Evolutionary conservation across 2,113 vertebrate species (phyloP), one percentile per base, ranked within the genome.

Genomic region (Ursus arctos): DNA sequence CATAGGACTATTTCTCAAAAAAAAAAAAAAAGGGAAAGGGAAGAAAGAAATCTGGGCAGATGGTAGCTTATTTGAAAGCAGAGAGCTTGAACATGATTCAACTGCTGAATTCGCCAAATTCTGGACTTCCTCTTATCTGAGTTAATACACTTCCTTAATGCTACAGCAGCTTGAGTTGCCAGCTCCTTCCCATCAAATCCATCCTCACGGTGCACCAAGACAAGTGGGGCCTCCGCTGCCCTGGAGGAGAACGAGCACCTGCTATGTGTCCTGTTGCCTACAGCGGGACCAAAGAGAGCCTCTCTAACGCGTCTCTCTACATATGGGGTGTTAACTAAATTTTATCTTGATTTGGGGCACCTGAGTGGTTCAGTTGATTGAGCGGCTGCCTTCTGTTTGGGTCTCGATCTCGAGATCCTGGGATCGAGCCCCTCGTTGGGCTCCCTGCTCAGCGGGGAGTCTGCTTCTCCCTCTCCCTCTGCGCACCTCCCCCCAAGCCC

Each of bases 1-100:
- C 77, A 77, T 59, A 74, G 67, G 76, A 87, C 83, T 93, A 71
- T 65, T 77, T 92, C 93, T 95, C 51, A 36, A 51, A 86, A 55
- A 96, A 82, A 88, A 88, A 53, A 43, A 77, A 72, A 13, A 67
- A 55, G 31, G 11, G 11, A 49, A 69, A 80, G 57, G 57, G 43
- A 80, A 71, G n/a, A 28, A 86, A 71, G 57, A 77, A 79, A 85
- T 77, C 47, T 95, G 67, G 55, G 72, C 72, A 97, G 94, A 92
- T 59, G 49, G 85, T n/a, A 93, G 86, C 47, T 61, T 74, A 28
- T 81, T 76, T 89, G 85, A 96, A 96, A 67, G 76, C 57, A 74
- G 88, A 81, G 24, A 55, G 47, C n/a, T 93, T 72, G 67, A 40
- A 49, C 40, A 24, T 61, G 53, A 77, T 67, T 93, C 36, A 61